phyloP scores from a whole-genome alignment of 2,797 vertebrate genomes.

The Enteromius anoplus region DNA sequence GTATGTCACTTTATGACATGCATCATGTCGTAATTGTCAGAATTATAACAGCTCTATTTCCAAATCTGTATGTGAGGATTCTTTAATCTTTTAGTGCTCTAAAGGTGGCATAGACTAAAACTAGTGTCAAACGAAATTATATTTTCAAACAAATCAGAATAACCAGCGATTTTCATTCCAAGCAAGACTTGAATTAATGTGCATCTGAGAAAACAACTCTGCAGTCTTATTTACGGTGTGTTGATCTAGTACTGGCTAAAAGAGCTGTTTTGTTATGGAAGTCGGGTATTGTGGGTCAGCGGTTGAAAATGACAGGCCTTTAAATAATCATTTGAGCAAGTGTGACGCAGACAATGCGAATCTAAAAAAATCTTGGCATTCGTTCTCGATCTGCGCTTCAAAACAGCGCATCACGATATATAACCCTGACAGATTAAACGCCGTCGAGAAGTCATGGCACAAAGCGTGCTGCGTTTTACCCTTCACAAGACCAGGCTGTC shows the following conservation, averaged over 20 bases:
- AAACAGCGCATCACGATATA: constrained; percentile 20
- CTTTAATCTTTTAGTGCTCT: neutral
- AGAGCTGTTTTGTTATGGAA: neutral
- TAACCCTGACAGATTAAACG: constrained; percentile 41
- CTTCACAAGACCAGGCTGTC: constrained; percentile 21
- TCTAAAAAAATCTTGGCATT: constrained; percentile 25
- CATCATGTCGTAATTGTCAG: neutral
- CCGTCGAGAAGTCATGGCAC: constrained; percentile 5
- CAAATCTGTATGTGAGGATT: neutral
- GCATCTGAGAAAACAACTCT: neutral
- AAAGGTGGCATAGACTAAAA: neutral
- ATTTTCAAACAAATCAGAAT: constrained; percentile 5
- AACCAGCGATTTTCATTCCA: neutral
- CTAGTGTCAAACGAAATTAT: neutral
- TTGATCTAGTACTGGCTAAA: constrained; percentile 3
- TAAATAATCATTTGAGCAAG: neutral
- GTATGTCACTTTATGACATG: neutral
- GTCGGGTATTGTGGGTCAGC: constrained; percentile 22
- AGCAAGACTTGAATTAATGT: neutral
- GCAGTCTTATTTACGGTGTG: neutral
- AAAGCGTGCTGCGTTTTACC: constrained; percentile 30
- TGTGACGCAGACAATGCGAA: constrained; percentile 20
- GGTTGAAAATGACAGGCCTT: constrained; percentile 40
- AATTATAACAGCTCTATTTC: neutral
- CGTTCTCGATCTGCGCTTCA: constrained; percentile 25